Conservation (phyloP, 2,888 invertebrate species). For the Papilio demoleus region DNA sequence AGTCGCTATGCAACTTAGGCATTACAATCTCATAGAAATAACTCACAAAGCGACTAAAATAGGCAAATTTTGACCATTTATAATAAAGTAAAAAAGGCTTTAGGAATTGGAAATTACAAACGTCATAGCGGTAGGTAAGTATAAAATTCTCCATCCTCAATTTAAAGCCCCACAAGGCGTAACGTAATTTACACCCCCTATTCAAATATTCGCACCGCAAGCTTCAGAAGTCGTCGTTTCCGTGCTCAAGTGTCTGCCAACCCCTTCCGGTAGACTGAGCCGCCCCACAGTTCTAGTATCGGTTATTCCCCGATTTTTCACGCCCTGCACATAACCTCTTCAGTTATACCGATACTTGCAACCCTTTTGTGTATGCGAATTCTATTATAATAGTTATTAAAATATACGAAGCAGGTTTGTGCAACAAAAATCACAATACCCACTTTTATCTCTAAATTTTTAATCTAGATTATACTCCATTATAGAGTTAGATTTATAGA, state of each 20-base stretch:
- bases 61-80: no score
- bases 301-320: conserved; percentile 29
- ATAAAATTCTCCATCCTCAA: conserved; percentile 1
- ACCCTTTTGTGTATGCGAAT: conserved; percentile 14
- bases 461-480: no score
- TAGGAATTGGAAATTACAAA: no score
- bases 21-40: no score
- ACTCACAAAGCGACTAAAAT: no score
- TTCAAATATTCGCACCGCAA: conserved; percentile 31
- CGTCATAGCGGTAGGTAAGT: background rate
- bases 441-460: background rate
- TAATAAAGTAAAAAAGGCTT: no score
- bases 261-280: conserved; percentile 29
- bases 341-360: conserved; percentile 12
- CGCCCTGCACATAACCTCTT: conserved; percentile 25
- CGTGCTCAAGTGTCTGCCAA: conserved; percentile 36
- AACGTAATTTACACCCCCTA: conserved; percentile 30
- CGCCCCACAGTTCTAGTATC: conserved; percentile 22
- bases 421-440: background rate
- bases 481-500: no score
- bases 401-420: background rate
- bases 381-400: background rate
- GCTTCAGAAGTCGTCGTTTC: conserved; percentile 37
- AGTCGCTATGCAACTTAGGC: no score
- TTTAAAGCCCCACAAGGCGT: conserved; percentile 13